Base-by-base conservation (phyloP, 2,113 vertebrate genomes). In the Corynorhinus townsendii region DNA sequence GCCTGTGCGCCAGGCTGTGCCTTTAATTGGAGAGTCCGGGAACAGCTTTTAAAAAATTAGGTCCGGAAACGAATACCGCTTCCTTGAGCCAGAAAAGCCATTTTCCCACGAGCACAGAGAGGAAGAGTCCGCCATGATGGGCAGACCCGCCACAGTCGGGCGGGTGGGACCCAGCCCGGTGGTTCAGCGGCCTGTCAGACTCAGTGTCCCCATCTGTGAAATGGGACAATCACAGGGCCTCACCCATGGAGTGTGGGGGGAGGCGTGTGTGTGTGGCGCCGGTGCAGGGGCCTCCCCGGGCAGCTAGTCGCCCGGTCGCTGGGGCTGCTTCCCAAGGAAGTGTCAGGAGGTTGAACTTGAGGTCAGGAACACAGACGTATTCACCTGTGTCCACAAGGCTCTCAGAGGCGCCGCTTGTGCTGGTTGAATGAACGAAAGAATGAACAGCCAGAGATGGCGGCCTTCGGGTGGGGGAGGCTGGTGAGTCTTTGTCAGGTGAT, bases 101-200 rank as follows among this genome's bases (percentile, higher is more conserved):
- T 79, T 64, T 89, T 40, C 56, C 83, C 11, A 1, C 0, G 16
- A 68, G 38, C 38, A 19, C 38, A 4, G 0, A 3, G 8, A 2
- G 5, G 0, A 12, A 11, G 35, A 22, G 10, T 0, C n/a, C 1
- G 0, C 15, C 2, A n/a, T 17, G 1, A 0, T 0, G 28, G 68
- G 30, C 3, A 16, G 16, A 15, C 0, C 40, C 3, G 30, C 14
- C 5, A 15, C 0, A 12, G 30, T 10, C 75, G 17, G 26, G 15
- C 35, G 0, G 52, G 45, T n/a, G 47, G 17, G 4, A 1, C 47
- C 59, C 64, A 3, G 59, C 38, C 2, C 3, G 1, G 4, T 47
- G 1, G 4, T 3, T 16, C 6, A 8, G 17, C 2, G 1, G 59
- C 49, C 3, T 14, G 28, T 12, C 47, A 43, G 86, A 62, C 75